phyloP scores from a whole-genome alignment of 2,113 vertebrate species.

The Gallinago jamesoni region DNA sequence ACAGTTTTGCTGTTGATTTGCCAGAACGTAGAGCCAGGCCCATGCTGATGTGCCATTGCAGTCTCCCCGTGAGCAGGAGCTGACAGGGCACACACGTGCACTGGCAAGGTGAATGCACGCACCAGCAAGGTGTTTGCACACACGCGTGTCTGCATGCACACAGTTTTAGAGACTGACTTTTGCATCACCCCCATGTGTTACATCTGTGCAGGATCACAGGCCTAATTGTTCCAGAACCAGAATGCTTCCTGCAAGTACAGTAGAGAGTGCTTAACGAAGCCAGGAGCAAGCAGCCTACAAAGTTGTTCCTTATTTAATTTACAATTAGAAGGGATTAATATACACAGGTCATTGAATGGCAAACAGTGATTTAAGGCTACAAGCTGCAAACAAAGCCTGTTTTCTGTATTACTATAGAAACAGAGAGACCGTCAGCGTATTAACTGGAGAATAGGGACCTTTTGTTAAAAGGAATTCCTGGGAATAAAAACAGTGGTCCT shows the following conservation, averaged over 20 bases:
- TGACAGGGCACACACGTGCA: rapidly evolving
- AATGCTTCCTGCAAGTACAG: not conserved
- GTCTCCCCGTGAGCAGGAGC: not conserved
- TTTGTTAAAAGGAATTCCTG: not conserved
- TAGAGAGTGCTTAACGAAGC: not conserved
- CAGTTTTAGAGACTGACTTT: not conserved
- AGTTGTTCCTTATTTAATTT: not conserved
- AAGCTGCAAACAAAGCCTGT: not conserved
- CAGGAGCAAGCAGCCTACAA: not conserved
- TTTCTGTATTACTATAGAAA: not conserved
- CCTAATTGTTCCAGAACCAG: not conserved
- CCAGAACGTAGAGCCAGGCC: not conserved
- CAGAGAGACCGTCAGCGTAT: not conserved
- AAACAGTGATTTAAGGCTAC: not conserved
- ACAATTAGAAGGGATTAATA: not conserved
- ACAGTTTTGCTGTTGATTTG: not conserved
- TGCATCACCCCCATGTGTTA: rapidly evolving
- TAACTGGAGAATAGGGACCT: not conserved
- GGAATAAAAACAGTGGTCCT: not conserved
- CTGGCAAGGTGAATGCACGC: not conserved
- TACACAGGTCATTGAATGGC: not conserved
- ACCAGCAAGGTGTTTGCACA: not conserved
- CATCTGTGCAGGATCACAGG: rapidly evolving
- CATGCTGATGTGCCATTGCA: rapidly evolving
- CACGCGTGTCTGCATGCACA: rapidly evolving